These are phyloP conservation scores for Cryptotermes secundus DNA, from an alignment of 1,140 invertebrate genomes.

Conservation along the genomic window DNA sequence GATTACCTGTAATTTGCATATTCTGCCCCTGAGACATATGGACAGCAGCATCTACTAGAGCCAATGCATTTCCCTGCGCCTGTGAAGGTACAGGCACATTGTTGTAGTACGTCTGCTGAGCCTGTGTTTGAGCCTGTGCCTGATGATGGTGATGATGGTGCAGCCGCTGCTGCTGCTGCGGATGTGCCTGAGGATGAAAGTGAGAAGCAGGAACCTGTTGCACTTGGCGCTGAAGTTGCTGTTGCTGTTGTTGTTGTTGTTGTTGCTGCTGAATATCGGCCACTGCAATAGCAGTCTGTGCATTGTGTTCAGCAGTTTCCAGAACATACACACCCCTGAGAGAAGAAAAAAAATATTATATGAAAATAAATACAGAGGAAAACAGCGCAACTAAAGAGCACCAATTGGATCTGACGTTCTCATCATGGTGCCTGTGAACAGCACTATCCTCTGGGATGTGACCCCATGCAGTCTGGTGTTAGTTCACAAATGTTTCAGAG, in stretches of 20 bases:
- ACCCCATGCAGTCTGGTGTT: no score
- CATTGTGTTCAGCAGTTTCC: not conserved
- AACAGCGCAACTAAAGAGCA: no score
- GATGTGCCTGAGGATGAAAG: not conserved
- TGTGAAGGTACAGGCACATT: not conserved
- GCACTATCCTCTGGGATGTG: no score
- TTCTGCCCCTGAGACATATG: not conserved
- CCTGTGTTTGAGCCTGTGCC: not conserved
- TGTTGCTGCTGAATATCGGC: not conserved
- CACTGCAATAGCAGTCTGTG: not conserved
- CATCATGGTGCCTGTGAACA: no score
- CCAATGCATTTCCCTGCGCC: no score
- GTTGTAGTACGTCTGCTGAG: not conserved
- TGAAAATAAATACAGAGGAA: no score
- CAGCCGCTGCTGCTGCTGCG: not conserved
- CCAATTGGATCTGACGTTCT: no score
- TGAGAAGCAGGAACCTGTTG: not conserved
- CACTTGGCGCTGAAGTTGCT: not conserved
- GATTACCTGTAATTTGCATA: not conserved
- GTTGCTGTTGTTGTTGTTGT: not conserved
- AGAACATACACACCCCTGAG: slow-evolving; percentile 19
- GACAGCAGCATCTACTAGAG: not conserved
- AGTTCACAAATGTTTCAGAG: no score
- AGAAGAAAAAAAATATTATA: not conserved
- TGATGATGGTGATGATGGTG: not conserved